Base-by-base conservation (phyloP, 2,888 invertebrate species). In the Amphipoea oculea region DNA sequence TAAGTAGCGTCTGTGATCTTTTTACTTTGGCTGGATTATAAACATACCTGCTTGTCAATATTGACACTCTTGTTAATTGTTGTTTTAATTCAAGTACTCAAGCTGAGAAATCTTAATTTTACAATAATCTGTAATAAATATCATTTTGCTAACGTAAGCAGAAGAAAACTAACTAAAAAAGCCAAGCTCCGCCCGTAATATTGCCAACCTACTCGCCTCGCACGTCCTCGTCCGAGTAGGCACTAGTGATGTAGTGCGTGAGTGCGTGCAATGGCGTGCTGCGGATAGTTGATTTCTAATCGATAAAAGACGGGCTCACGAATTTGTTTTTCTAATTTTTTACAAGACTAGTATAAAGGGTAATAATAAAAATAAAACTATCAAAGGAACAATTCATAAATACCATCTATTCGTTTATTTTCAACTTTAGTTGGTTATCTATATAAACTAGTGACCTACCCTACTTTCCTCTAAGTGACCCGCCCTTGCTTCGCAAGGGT, bases 41-140 rank as follows among this genome's bases (percentile, higher is more conserved):
- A 92, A 93, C 95, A 92, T 96, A 96, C 96, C 95, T 96, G 93
- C 95, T 96, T 95, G 96, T 96, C 95, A 95, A 95, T 95, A 95
- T 94, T 95, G 93, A 94, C 93, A 93, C 91, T 88, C 83, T 88
- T 84, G 85, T 82, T 88, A 80, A 84, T 79, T 84, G 69, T 78
- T 84, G 85, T 86, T 89, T 76, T 90, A 88, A 86, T 89, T 80
- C 79, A 87, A 84, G 76, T 82, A 83, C 79, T 84, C 86, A 73
- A 71, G 79, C 72, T 78, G 81, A 76, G 83, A 84, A 86, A 84
- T 75, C 81, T 79, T 79, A 73, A 51, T 78, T 82, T 83, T 84
- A 84, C 74, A 83, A 83, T 51, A 69, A 81, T 78, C 84, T 88
- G 76, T 81, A 84, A 36, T 79, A 83, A 78, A 75, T 83, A 88